Percentiles rank a stretch among this genome's conserved stretches.
phyloP scores from a whole-genome alignment of 2,113 vertebrate species.

The Oceanodroma tethys region DNA sequence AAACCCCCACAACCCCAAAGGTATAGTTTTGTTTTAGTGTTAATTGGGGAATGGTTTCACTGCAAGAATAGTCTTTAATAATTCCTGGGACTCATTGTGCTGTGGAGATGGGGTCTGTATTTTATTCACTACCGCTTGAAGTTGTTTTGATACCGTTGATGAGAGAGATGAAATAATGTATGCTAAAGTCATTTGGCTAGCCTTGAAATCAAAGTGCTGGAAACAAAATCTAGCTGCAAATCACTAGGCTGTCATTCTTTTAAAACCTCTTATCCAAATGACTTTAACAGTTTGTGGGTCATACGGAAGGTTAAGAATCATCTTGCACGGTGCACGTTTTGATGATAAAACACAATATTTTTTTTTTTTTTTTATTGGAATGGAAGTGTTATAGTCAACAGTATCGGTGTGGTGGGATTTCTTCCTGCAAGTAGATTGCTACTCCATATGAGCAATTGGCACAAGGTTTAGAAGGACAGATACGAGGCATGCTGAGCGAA shows the following conservation, averaged over 20 bases:
- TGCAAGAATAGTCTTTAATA: neutral
- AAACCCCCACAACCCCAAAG: neutral
- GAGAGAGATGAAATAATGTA: conserved; percentile 27
- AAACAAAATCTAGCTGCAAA: conserved; percentile 65
- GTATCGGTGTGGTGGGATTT: conserved; percentile 4
- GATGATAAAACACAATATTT: conserved; percentile 48
- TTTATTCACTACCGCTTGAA: neutral
- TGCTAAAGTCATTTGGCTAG: conserved; percentile 71
- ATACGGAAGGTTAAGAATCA: conserved; percentile 47
- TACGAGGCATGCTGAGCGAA: fast-evolving
- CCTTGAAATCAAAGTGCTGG: conserved; percentile 53
- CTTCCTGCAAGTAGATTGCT: conserved; percentile 5
- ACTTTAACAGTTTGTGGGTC: conserved; percentile 71
- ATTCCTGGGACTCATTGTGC: neutral
- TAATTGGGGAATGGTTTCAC: neutral
- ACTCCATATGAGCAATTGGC: conserved; percentile 1
- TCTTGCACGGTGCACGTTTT: conserved; percentile 13
- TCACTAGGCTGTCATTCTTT: conserved; percentile 61
- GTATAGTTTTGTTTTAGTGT: neutral
- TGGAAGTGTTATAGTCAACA: conserved; percentile 20
- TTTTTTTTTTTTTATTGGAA: conserved; percentile 31
- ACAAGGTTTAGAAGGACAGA: neutral
- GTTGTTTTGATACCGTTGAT: conserved; percentile 44
- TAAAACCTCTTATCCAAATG: conserved; percentile 63
- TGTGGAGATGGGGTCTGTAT: neutral